phyloP scores from a whole-genome alignment of 2,797 vertebrate genomes.

The Phalloptychus januarius region DNA sequence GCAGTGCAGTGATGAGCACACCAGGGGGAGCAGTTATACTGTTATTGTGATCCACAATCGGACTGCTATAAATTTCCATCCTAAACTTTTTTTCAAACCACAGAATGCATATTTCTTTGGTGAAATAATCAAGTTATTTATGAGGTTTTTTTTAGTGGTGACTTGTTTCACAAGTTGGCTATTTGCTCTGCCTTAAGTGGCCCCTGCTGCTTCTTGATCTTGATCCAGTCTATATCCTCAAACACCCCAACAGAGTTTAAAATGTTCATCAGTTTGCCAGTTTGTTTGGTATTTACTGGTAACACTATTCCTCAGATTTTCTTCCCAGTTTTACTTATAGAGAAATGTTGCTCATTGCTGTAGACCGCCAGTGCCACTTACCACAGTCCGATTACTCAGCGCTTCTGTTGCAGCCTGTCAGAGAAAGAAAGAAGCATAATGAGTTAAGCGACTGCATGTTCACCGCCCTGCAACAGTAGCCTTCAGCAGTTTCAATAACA shows the following conservation, averaged over 20 bases:
- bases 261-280: slow-evolving; percentile 33
- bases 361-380: slow-evolving; percentile 50
- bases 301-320: slow-evolving; percentile 43
- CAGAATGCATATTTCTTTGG: slow-evolving; percentile 75
- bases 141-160: slow-evolving; percentile 21
- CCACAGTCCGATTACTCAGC: slow-evolving; percentile 74
- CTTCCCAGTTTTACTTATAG: slow-evolving; percentile 28
- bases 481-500: slow-evolving; percentile 59
- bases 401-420: slow-evolving; percentile 65
- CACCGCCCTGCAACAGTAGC: slow-evolving; percentile 60
- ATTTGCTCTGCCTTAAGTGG: slow-evolving; percentile 67
- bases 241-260: slow-evolving; percentile 48
- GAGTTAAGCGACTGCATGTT: slow-evolving; percentile 56
- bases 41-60: slow-evolving; percentile 71
- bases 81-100: slow-evolving; percentile 67
- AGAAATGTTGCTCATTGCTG: slow-evolving; percentile 33
- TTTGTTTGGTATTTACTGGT: slow-evolving; percentile 39
- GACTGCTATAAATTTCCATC: slow-evolving; percentile 60
- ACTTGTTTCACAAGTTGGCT: slow-evolving; percentile 60
- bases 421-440: slow-evolving; percentile 50
- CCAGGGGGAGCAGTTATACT: slow-evolving; percentile 96
- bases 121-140: slow-evolving; percentile 73
- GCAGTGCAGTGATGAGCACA: slow-evolving; percentile 79
- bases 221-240: slow-evolving; percentile 71
- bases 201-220: slow-evolving; percentile 68